Base-by-base conservation (phyloP, 2,888 invertebrate genomes). In the Drosophila parthenogenetica region DNA sequence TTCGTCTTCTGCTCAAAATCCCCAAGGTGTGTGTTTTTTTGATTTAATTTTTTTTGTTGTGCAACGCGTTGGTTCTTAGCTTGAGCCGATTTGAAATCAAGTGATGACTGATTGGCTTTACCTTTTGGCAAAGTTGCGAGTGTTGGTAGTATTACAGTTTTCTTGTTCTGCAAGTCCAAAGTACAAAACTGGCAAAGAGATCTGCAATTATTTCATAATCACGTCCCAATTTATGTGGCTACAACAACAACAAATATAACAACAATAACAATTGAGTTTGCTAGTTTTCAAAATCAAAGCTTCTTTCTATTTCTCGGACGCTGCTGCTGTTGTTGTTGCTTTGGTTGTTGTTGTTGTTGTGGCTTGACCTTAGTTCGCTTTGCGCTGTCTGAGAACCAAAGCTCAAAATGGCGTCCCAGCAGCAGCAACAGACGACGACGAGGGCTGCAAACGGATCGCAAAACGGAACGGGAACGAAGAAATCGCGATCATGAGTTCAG, bases 121-220 rank as follows among this genome's bases (percentile, higher is more conserved):
- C 53, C 59, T 76, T 73, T 69, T 29, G 29, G 29, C 29, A 29
- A 8, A 8, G 29, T 2, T 29, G 2, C 29, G 29, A 29, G 45
- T 22, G 22, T 5, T 37, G 22, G 22, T 37, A 22, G 37, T 55
- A 55, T 49, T 40, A 45, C 32, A 64, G 25, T 39, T 29, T 29
- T 29, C 29, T 29, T 29, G 63, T 88, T 83, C 81, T 73, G 83
- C 86, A 85, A 85, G 88, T 69, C 64, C 66, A 69, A 60, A 77
- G 73, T 62, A 73, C 61, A 59, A 86, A 58, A 13, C 35, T 77
- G 59, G 60, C 69, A 73, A 57, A 46, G 63, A 75, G 67, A 83
- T 76, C 70, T 83, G 84, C 89, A 89, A 85, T 85, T 89, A 85
- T 89, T 85, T 88, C 88, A 89, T 85, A 89, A 89, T 85, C 89